Evolutionary conservation across 2,113 vertebrate genomes (phyloP).

Genomic region (Rhineura floridana): DNA sequence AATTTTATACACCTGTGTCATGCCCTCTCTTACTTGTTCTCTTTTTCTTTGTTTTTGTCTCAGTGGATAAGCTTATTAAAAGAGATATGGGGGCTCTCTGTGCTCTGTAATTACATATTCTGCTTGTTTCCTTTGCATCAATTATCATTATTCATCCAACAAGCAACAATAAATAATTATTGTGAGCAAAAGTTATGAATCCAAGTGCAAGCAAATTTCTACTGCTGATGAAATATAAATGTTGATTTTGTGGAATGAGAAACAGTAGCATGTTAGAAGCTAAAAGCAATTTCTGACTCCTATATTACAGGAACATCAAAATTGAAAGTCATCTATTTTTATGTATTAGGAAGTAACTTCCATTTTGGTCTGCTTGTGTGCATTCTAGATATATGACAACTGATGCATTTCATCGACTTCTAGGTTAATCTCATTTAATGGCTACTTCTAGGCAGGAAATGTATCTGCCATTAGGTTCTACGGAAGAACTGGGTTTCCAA

Average conservation of each 20-base stretch:
- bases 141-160: not conserved
- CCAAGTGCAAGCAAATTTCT: not conserved
- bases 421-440: not conserved
- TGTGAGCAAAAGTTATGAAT: not conserved
- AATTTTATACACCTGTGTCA: not conserved
- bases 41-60: not conserved
- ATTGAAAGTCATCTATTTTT: conserved; percentile 30
- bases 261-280: not conserved
- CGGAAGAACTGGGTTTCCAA: not conserved
- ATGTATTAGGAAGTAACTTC: conserved; percentile 10
- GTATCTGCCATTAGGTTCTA: not conserved
- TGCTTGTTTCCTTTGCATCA: not conserved
- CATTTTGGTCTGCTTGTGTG: not conserved
- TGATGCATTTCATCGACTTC: not conserved
- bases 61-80: not conserved
- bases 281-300: conserved; percentile 13
- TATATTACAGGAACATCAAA: not conserved
- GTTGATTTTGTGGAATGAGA: conserved; percentile 11
- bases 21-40: not conserved
- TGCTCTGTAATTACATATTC: not conserved
- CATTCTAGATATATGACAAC: not conserved
- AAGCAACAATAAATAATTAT: not conserved
- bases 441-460: not conserved
- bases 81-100: not conserved
- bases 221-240: conserved; percentile 18